phyloP scores from a whole-genome alignment of 2,113 vertebrate species.

The Loxodonta africana region DNA sequence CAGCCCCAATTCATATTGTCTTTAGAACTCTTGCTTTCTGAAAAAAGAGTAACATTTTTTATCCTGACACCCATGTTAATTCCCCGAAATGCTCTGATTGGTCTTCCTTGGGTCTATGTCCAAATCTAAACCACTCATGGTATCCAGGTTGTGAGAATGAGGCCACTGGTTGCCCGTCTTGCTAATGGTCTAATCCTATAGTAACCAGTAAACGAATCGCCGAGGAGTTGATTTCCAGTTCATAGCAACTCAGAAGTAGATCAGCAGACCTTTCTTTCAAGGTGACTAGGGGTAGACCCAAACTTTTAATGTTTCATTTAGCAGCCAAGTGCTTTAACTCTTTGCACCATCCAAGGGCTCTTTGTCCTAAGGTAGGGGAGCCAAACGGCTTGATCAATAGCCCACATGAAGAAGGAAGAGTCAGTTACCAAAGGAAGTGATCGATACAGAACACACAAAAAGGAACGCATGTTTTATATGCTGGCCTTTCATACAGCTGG shows the following conservation, averaged over 20 bases:
- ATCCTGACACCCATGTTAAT: not conserved
- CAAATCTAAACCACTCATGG: not conserved
- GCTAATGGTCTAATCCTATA: accelerated
- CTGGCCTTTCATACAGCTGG: not conserved
- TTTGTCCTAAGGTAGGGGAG: not conserved
- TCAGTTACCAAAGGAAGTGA: not conserved
- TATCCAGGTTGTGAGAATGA: not conserved
- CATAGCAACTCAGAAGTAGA: too few relatives aligned
- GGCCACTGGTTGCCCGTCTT: not conserved
- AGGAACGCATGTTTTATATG: not conserved
- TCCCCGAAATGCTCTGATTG: not conserved
- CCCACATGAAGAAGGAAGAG: not conserved
- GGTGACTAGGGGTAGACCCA: too few relatives aligned
- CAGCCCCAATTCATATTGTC: not conserved
- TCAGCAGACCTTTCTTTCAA: too few relatives aligned
- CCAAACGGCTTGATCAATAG: not conserved
- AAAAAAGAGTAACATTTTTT: not conserved
- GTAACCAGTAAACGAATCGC: not conserved
- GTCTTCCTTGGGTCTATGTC: not conserved
- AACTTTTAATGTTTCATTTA: too few relatives aligned
- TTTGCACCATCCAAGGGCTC: not conserved
- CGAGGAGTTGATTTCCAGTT: not conserved
- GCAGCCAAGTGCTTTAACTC: not conserved
- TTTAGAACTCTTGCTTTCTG: not conserved
- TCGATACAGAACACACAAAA: not conserved